Evolutionary conservation across 1,140 invertebrate genomes (phyloP), one percentile per base, ranked within the genome.

Genomic region (Rhyacophila brunnea): DNA sequence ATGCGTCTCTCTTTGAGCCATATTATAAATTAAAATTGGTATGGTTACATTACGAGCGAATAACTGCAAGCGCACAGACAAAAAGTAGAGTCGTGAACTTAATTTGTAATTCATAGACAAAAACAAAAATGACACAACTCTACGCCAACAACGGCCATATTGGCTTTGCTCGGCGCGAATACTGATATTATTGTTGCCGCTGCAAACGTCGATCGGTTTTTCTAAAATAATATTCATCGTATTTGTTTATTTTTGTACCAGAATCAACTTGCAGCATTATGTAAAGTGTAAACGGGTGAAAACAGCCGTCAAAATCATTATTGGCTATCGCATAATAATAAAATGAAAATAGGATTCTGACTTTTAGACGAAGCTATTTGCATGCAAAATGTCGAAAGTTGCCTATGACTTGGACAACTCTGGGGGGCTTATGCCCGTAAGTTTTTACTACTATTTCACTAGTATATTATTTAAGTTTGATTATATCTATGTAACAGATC

Each of bases 341-440:
- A 56, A 47, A 56, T 47, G 53, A 47, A 20, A 36, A 44, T 47
- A 23, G 45, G 11, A 20, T 48, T 46, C 13, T 48, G 36, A 56
- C 19, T 55, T 36, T 56, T 13, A 18, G 20, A 15, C 45, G 14
- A 20, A 18, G 10, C 28, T 7, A 17, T n/a, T 17, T 11, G 18
- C 43, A 20, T 45, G 9, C 13, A 34, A 14, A 42, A 57, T 57
- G 55, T 57, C 55, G 11, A 49, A 72, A 58, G 69, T 75, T n/a
- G 67, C 69, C 32, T 77, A 77, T 66, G 75, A 78, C 66, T 68
- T 77, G 36, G 76, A 78, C 65, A 74, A 73, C 10, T 77, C 76
- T 42, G 74, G 75, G 20, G 76, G 76, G 20, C 65, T 78, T 32
- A 78, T 78, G 76, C 76, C 76, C 66, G 76, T 77, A 65, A 68